Conservation (phyloP, 2,888 invertebrate genomes). For the Hemaris fuciformis region DNA sequence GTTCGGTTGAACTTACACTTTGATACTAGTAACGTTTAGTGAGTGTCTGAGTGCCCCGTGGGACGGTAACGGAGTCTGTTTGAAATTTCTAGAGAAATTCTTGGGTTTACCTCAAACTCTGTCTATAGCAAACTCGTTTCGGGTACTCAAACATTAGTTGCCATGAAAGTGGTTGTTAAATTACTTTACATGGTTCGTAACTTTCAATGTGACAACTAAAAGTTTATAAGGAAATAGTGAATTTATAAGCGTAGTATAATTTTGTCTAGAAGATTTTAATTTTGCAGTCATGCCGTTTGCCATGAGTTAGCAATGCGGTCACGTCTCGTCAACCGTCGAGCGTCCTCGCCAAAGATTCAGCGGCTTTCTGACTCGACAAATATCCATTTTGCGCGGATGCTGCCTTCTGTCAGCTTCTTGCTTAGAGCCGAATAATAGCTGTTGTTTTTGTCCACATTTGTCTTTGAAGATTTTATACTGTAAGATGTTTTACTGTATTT, state of each 20-base stretch:
- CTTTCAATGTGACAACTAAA: not conserved
- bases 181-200: not conserved
- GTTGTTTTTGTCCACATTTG: not conserved
- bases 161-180: not conserved
- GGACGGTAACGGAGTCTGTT: conserved; percentile 22
- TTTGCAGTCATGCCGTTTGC: conserved; percentile 22
- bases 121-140: not conserved
- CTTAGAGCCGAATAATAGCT: conserved; percentile 18
- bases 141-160: not conserved
- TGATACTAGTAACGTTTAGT: conserved; percentile 42
- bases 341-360: conserved; percentile 30
- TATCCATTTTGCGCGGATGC: conserved; percentile 47
- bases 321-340: conserved; percentile 36
- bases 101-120: conserved; percentile 2
- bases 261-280: conserved; percentile 11
- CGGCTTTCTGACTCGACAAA: conserved; percentile 46
- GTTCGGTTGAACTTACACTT: conserved; percentile 40
- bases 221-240: not conserved
- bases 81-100: conserved; percentile 18
- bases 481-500: not conserved
- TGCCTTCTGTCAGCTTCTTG: conserved; percentile 35
- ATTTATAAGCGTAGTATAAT: not conserved
- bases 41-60: conserved; percentile 20
- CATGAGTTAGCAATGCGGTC: conserved; percentile 45
- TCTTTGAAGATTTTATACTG: not conserved